Evolutionary conservation across 2,797 vertebrate species (phyloP).

Genomic region (Microchirus variegatus): DNA sequence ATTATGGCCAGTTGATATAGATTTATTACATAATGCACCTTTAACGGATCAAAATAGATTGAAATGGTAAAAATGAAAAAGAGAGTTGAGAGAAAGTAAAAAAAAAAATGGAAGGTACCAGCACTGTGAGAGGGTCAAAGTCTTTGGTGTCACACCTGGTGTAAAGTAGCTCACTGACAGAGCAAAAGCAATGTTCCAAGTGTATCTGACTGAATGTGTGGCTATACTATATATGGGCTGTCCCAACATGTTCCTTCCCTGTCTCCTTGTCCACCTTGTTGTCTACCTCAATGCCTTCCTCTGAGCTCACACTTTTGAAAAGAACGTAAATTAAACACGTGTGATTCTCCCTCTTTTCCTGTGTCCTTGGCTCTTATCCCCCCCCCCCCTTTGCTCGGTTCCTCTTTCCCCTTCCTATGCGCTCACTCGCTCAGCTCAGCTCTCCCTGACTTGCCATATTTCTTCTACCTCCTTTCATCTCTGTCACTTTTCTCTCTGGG

Average conservation of each 20-base stretch:
- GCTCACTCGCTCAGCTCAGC: conserved; percentile 48
- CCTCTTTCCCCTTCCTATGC: conserved; percentile 37
- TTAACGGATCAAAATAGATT: conserved; percentile 42
- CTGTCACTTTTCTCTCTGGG: conserved; percentile 61
- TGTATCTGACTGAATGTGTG: conserved; percentile 1
- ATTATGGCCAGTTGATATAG: too few relatives aligned
- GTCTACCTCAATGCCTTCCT: conserved; percentile 27
- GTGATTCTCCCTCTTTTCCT: conserved; percentile 34
- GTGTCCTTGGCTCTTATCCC: conserved; percentile 55
- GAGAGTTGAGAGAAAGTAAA: too few relatives aligned
- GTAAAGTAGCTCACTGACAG: conserved; percentile 38
- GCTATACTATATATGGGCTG: conserved; percentile 30
- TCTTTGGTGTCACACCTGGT: conserved; percentile 39
- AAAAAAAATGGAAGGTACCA: conserved; percentile 44
- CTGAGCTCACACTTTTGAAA: conserved; percentile 41
- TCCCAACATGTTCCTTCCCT: conserved; percentile 23
- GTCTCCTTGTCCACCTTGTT: conserved; percentile 34
- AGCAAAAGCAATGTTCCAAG: conserved; percentile 23
- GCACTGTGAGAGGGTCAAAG: conserved; percentile 35
- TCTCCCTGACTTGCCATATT: conserved; percentile 54
- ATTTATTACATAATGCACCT: too few relatives aligned
- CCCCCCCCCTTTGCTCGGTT: conserved; percentile 44
- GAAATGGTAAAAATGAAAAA: conserved; percentile 26
- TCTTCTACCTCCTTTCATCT: conserved; percentile 64
- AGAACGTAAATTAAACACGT: conserved; percentile 64